Base-by-base conservation (phyloP, 2,113 vertebrate genomes). In the Oophaga pumilio region DNA sequence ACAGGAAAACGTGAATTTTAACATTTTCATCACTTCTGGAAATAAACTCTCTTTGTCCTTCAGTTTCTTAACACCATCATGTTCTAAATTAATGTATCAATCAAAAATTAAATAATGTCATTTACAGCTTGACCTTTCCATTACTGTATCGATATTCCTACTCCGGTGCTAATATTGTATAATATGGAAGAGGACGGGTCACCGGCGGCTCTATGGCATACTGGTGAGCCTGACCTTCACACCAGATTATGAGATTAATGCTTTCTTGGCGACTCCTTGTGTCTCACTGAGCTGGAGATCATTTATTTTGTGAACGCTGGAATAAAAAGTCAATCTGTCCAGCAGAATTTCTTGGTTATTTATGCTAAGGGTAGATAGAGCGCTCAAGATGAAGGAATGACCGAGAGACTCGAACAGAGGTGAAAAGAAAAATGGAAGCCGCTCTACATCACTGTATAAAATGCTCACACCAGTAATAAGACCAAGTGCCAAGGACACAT, bases 71-170 rank as follows among this genome's bases (percentile, higher is more conserved):
- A 43, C 33, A 43, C 5, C 24, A 24, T 33, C n/a, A 28, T 17
- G 33, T 13, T 15, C 20, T 24, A 7, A 52, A 68, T 68, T n/a
- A 4, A 20, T 10, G 1, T 15, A 20, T 6, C 24, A 82, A 52
- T 50, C 20, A 9, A 6, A 22, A 82, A 52, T 15, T n/a, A 90
- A 79, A 59, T 22, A 84, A 90, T 89, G 66, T 68, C 10, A 1
- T 90, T 90, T 90, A 87, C 89, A 85, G 85, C 64, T 88, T 92
- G 93, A 93, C 93, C 92, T 95, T 95, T 94, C 59, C 92, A 90
- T 84, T 85, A 50, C 0, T 22, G 20, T 91, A 90, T 89, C 82
- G 91, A 93, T 90, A 90, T 24, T 22, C 49, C 26, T 81, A 89
- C 84, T 10, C 22, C 56, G 12, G 68, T 83, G 89, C 69, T n/a